Evolutionary conservation across 2,113 vertebrate species (phyloP).

Genomic region (Mustela nigripes): DNA sequence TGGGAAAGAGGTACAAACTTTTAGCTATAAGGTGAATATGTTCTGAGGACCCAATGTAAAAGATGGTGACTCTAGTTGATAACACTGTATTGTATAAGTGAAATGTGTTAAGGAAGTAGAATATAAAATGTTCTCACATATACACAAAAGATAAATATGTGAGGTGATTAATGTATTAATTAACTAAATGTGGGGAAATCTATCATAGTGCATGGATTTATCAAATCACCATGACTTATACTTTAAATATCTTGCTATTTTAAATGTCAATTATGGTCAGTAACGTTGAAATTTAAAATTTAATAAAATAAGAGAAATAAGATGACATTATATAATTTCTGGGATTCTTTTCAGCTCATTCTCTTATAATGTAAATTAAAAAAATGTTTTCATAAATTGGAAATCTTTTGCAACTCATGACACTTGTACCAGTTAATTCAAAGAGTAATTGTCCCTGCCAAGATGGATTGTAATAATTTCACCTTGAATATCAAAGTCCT

Average conservation of each 20-base stretch:
- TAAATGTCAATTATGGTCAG: neutral
- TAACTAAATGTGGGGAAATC: neutral
- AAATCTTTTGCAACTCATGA: neutral
- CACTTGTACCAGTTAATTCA: neutral
- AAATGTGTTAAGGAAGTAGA: neutral
- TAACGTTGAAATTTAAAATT: neutral
- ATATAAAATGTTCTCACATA: neutral
- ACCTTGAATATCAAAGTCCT: slow-evolving; percentile 10
- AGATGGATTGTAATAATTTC: neutral
- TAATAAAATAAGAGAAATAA: neutral
- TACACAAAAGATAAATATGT: neutral
- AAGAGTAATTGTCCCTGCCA: neutral
- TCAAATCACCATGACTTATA: neutral
- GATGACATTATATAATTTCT: neutral
- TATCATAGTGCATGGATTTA: neutral
- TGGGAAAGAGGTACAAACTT: neutral
- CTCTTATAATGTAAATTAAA: neutral
- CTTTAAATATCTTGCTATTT: neutral
- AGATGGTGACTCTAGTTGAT: neutral
- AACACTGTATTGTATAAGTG: neutral
- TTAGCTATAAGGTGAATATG: neutral
- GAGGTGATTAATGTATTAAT: neutral
- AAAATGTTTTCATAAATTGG: neutral
- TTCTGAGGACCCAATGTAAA: neutral
- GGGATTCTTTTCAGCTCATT: neutral